Evolutionary conservation across 2,797 vertebrate species (phyloP).

Genomic region (Girardinus metallicus): DNA sequence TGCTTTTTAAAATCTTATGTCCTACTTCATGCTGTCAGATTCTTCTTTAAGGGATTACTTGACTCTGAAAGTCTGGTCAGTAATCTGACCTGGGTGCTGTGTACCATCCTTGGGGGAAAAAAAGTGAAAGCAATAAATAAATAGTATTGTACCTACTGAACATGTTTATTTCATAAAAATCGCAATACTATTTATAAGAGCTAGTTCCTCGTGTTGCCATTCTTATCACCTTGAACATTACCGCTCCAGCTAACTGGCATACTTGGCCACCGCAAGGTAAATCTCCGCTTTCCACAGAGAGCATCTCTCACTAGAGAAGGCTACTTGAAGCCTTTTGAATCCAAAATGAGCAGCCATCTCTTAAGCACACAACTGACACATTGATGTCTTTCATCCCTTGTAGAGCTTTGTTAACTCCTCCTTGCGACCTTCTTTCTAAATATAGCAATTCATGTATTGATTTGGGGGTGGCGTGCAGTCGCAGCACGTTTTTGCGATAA

Average conservation of each 20-base stretch:
- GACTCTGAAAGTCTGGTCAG: background rate
- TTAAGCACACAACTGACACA: slow-evolving; percentile 42
- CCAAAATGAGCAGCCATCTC: slow-evolving; percentile 65
- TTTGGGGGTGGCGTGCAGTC: slow-evolving; percentile 74
- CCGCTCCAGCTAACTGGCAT: slow-evolving; percentile 58
- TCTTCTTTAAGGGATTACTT: background rate
- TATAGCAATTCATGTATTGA: slow-evolving; percentile 80
- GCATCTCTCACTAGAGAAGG: slow-evolving; percentile 56
- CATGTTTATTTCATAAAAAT: background rate
- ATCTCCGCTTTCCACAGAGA: slow-evolving; percentile 54
- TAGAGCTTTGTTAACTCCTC: slow-evolving; percentile 71
- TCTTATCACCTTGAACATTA: slow-evolving; percentile 37
- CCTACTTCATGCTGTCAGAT: background rate
- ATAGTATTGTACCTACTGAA: background rate
- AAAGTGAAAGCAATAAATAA: background rate
- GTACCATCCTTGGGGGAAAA: background rate
- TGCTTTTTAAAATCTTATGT: background rate
- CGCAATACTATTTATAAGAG: too few species aligned
- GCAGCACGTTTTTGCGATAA: slow-evolving; percentile 75
- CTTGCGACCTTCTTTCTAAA: slow-evolving; percentile 81
- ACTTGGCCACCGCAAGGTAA: slow-evolving; percentile 54
- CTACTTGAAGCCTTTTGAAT: slow-evolving; percentile 70
- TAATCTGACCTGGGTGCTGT: background rate
- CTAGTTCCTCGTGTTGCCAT: slow-evolving; percentile 7
- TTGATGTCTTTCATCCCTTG: slow-evolving; percentile 66